Evolutionary conservation across 1,140 invertebrate genomes (phyloP), one percentile per base, ranked within the genome.

Genomic region (Calliopsis andreniformis): DNA sequence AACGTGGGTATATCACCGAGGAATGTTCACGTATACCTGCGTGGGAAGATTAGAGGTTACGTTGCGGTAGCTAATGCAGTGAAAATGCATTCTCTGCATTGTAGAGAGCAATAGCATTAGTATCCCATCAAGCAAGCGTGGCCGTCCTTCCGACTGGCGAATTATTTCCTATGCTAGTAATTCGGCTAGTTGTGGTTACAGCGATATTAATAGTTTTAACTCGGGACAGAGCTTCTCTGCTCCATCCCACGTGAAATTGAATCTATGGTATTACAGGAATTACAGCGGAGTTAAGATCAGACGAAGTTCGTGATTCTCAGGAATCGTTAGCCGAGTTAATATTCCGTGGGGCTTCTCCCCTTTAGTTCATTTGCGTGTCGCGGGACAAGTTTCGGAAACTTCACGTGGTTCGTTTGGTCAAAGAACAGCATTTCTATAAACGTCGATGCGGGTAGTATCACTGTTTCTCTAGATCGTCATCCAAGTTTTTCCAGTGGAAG

Each of bases 41-140:
- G 39, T 69, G 25, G 59, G 45, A 63, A 66, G 66, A 76, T 76
- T 51, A 70, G 53, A 39, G 30, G 51, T 51, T 68, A 47, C 42
- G 18, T 42, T 45, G 23, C 51, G 45, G 58, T n/a, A 25, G 32
- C 7, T 67, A 63, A 56, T 51, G 47, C n/a, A 23, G 4, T 20
- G 69, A 63, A 56, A 68, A 76, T 39, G 28, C 56, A 63, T 53
- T 30, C 16, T 12, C n/a, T 16, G n/a, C 20, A 39, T 47, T 70
- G 30, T 49, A 28, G 5, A 28, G 8, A n/a, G 51, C 30, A 51
- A 14, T 18, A 39, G 3, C 47, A 64, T 79, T 79, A 76, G 64
- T 66, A 66, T 39, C 6, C 20, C 30, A 45, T 75, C 23, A 25
- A 5, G 43, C 3, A 39, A 18, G 16, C 62, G 39, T 32, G 25